A percentile compares a stretch with the other conserved stretches of the same genome.
phyloP scores from a whole-genome alignment of 2,113 vertebrate species.

The Thunnus thynnus region DNA sequence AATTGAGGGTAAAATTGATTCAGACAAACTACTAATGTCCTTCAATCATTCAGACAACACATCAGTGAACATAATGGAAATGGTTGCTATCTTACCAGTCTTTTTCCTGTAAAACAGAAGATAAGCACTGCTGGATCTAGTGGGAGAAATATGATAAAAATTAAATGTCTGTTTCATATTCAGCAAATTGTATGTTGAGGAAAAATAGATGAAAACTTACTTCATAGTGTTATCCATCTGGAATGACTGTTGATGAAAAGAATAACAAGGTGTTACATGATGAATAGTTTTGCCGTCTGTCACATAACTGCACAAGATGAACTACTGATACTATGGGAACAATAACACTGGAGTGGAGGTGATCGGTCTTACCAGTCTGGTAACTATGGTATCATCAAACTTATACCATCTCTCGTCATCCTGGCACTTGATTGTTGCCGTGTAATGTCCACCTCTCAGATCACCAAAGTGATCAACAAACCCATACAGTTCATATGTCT shows the following conservation, averaged over 20 bases:
- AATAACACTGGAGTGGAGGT: background rate
- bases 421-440: constrained; percentile 63
- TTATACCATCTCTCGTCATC: constrained; percentile 61
- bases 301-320: too few species aligned
- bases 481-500: constrained; percentile 77
- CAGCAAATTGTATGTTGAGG: background rate
- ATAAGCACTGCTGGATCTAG: constrained; percentile 58
- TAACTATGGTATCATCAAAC: constrained; percentile 60
- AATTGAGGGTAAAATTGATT: background rate
- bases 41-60: background rate
- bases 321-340: background rate
- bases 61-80: background rate
- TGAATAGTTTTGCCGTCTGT: background rate
- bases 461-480: constrained; percentile 73
- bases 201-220: constrained; percentile 18
- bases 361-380: constrained; percentile 56
- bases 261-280: background rate
- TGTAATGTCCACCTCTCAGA: constrained; percentile 73
- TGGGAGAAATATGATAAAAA: constrained; percentile 2
- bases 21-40: background rate
- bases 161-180: background rate
- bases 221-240: background rate
- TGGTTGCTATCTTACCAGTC: constrained; percentile 27
- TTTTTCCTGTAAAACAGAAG: constrained; percentile 75
- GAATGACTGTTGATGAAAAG: constrained; percentile 1